Conservation (phyloP, 2,888 invertebrate genomes). For the Ennomos erosarius region DNA sequence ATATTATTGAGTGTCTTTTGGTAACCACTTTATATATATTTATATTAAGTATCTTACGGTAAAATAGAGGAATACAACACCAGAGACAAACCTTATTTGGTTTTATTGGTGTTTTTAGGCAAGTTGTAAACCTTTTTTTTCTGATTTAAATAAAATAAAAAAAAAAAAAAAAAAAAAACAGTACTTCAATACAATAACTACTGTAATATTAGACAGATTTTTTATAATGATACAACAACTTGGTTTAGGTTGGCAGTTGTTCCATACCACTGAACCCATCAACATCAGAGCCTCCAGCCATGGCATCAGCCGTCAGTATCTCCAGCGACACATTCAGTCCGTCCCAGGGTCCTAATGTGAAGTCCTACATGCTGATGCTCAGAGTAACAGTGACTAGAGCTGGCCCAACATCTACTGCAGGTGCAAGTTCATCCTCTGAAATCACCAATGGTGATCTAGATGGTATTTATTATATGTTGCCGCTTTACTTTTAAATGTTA, state of each 20-base stretch:
- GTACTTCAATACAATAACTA: no score
- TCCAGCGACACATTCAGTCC: constrained; percentile 93
- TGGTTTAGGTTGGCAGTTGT: constrained; percentile 86
- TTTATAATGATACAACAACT: constrained; percentile 9
- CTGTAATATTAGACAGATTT: no score
- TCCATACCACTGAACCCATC: constrained; percentile 91
- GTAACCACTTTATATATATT: no score
- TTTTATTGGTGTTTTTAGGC: no score
- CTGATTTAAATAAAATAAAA: no score
- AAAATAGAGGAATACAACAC: no score
- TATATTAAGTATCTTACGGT: no score
- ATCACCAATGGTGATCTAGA: constrained; percentile 81
- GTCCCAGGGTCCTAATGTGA: constrained; percentile 91
- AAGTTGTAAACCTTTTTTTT: no score
- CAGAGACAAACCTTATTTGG: no score
- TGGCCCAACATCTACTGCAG: constrained; percentile 54
- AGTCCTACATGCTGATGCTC: constrained; percentile 92
- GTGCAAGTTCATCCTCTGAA: constrained; percentile 69
- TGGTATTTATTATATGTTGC: constrained; percentile 53
- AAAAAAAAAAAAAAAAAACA: no score
- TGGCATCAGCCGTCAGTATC: constrained; percentile 93
- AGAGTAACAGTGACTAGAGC: constrained; percentile 85
- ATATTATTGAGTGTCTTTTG: no score
- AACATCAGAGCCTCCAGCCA: constrained; percentile 86
- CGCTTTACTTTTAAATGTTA: constrained; percentile 1